A percentile compares a stretch with the other conserved stretches of the same genome.
Evolutionary conservation across 2,113 vertebrate genomes (phyloP).

Genomic region (Orcinus orca): DNA sequence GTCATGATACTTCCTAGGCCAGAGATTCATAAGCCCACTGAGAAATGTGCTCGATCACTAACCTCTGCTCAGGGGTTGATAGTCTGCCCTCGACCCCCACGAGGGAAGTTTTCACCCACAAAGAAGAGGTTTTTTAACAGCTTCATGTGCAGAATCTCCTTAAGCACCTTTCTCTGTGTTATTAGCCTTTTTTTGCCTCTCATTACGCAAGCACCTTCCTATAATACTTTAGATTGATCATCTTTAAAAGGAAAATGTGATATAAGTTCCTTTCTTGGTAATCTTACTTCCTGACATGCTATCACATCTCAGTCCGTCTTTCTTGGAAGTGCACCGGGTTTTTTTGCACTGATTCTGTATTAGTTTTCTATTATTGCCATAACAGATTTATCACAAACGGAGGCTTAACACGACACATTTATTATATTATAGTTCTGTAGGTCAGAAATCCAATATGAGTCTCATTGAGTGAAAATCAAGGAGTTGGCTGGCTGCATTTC

Average conservation of each 20-base stretch:
- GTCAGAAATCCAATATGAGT: background rate
- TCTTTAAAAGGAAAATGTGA: background rate
- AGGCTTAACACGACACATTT: background rate
- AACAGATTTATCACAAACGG: background rate
- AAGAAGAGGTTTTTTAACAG: background rate
- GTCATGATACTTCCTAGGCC: no score
- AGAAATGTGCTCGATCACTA: no score
- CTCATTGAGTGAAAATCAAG: background rate
- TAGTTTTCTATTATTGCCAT: background rate
- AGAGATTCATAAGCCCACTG: no score
- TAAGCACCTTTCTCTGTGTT: background rate
- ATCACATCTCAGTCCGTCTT: background rate
- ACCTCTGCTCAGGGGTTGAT: no score
- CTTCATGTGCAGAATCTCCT: background rate
- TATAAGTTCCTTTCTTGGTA: background rate
- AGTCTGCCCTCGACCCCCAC: no score
- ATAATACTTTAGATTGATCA: background rate
- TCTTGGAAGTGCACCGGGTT: background rate
- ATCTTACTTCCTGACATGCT: background rate
- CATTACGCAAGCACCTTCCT: background rate
- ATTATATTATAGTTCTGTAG: background rate
- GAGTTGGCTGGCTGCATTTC: background rate
- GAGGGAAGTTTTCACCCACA: no score
- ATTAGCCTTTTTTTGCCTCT: background rate
- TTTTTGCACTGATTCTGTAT: background rate